phyloP scores from a whole-genome alignment of 2,888 invertebrate genomes.

The Aethes cnicana region DNA sequence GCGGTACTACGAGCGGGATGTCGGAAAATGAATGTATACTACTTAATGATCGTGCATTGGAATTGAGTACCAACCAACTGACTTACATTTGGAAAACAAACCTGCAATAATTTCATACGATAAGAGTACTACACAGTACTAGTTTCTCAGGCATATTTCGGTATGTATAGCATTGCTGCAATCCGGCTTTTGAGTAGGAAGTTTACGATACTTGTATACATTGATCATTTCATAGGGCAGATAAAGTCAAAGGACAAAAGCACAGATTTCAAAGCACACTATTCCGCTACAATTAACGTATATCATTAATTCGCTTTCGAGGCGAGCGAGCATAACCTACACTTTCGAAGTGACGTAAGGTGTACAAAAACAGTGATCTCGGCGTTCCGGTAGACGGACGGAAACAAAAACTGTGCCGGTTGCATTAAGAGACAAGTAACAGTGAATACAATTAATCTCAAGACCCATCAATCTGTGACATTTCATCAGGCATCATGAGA shows the following conservation, averaged over 20 bases:
- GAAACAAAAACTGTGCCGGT: constrained; percentile 27
- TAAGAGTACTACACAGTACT: too few species aligned
- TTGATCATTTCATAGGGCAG: too few species aligned
- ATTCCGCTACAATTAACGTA: constrained; percentile 30
- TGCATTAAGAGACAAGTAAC: constrained; percentile 17
- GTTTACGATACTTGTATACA: too few species aligned
- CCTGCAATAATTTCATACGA: too few species aligned
- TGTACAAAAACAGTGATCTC: constrained; percentile 48
- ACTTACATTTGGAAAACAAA: too few species aligned
- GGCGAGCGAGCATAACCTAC: constrained; percentile 55
- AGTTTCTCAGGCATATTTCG: too few species aligned
- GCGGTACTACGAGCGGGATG: constrained; percentile 6
- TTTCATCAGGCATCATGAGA: background rate
- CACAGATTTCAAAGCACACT: background rate
- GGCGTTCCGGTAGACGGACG: constrained; percentile 37
- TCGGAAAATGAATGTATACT: too few species aligned
- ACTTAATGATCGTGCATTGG: too few species aligned
- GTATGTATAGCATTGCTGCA: too few species aligned
- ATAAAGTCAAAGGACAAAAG: constrained; percentile 8
- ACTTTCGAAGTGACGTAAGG: constrained; percentile 61
- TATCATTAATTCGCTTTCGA: constrained; percentile 73
- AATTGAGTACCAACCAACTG: too few species aligned
- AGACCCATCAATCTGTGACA: too few species aligned
- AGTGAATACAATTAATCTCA: background rate
- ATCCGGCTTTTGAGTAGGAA: too few species aligned